A percentile compares a stretch with the other conserved stretches of the same genome.
Conservation (phyloP, 2,888 invertebrate genomes). For the Folsomia candida region DNA sequence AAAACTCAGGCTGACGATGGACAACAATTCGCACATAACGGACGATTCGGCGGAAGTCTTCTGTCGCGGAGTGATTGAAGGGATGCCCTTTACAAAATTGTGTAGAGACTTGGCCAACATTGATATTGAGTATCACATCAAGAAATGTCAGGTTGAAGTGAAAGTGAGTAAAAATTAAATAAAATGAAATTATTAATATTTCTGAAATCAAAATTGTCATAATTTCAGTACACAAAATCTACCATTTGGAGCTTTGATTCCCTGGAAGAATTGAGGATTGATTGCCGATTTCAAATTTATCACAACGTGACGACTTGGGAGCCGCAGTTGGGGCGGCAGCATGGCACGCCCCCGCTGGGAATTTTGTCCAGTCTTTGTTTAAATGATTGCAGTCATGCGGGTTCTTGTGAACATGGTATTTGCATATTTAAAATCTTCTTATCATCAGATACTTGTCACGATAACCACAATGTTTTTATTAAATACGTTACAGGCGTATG, state of each 20-base stretch:
- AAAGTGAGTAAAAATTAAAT: constrained; percentile 34
- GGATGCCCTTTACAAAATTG: constrained; percentile 47
- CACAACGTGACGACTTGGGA: constrained; percentile 52
- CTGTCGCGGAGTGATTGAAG: constrained; percentile 48
- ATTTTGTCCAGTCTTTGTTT: constrained; percentile 49
- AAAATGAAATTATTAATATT: neutral
- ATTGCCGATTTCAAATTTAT: constrained; percentile 50
- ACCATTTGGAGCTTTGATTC: constrained; percentile 47
- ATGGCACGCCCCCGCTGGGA: constrained; percentile 47
- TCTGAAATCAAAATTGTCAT: neutral
- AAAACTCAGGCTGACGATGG: constrained; percentile 24
- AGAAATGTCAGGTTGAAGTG: constrained; percentile 46
- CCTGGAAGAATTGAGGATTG: constrained; percentile 50
- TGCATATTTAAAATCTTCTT: neutral
- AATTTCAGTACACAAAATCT: constrained; percentile 46
- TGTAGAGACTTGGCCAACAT: constrained; percentile 48
- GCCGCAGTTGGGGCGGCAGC: constrained; percentile 48
- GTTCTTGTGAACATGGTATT: constrained; percentile 46
- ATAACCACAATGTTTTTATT: neutral
- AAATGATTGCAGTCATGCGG: constrained; percentile 45
- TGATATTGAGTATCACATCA: constrained; percentile 45
- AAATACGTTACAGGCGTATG: constrained; percentile 37
- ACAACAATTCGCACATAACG: constrained; percentile 39
- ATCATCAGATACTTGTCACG: too few relatives aligned
- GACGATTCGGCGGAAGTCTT: constrained; percentile 49